A percentile compares a stretch with the other conserved stretches of the same genome.
Conservation (phyloP, 2,797 vertebrate species). For the Holocentrus rufus region DNA sequence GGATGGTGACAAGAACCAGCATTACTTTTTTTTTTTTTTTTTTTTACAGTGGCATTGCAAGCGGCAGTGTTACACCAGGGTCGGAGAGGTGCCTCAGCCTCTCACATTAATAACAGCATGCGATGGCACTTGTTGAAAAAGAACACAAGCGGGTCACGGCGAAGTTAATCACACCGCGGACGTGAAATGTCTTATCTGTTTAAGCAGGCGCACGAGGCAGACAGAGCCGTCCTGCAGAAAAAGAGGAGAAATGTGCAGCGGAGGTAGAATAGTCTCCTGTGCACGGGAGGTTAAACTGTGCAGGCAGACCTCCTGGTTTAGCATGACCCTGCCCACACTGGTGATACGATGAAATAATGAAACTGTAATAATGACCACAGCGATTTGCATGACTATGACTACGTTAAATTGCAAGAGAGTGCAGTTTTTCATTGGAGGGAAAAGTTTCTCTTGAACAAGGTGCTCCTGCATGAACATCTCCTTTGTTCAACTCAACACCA, state of each 20-base stretch:
- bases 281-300: neutral
- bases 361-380: neutral
- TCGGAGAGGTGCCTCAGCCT: constrained; percentile 24
- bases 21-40: too few species aligned
- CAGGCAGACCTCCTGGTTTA: neutral
- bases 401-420: neutral
- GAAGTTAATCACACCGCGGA: constrained; percentile 9
- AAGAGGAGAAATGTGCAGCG: neutral
- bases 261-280: neutral
- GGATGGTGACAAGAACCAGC: too few species aligned
- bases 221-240: neutral
- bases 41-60: too few species aligned
- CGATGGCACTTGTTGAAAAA: constrained; percentile 1
- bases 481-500: neutral
- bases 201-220: neutral
- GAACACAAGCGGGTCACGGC: constrained; percentile 24
- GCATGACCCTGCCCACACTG: neutral
- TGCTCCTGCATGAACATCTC: neutral
- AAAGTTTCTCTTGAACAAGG: too few species aligned
- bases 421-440: too few species aligned
- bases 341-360: neutral
- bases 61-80: neutral
- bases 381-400: too few species aligned
- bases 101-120: constrained; percentile 35
- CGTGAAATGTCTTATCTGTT: constrained; percentile 1